Evolutionary conservation across 2,113 vertebrate genomes (phyloP).

Genomic region (Xyrauchen texanus): DNA sequence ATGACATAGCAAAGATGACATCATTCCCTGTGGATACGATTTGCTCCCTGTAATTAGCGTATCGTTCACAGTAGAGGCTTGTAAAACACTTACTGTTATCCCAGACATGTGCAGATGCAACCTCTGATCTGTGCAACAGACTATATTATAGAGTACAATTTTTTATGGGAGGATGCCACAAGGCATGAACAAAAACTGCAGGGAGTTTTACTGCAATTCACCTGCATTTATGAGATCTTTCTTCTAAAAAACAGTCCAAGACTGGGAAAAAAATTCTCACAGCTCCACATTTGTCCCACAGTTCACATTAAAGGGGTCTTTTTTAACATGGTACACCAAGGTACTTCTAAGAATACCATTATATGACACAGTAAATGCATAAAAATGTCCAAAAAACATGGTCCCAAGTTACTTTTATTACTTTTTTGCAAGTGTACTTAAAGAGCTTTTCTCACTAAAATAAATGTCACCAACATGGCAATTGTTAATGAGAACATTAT

Average conservation of each 20-base stretch:
- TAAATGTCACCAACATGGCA: constrained; percentile 21
- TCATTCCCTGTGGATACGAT: constrained; percentile 37
- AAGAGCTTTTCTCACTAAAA: not conserved
- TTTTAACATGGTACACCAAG: no score
- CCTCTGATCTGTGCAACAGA: constrained; percentile 36
- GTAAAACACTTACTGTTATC: constrained; percentile 41
- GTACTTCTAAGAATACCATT: no score
- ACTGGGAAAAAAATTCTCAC: not conserved
- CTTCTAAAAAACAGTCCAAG: not conserved
- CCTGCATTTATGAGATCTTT: constrained; percentile 24
- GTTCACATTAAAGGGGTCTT: not conserved
- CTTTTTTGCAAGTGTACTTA: not conserved
- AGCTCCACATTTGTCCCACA: not conserved
- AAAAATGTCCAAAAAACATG: no score
- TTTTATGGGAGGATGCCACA: constrained; percentile 23
- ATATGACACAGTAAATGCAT: no score
- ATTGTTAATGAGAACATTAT: constrained; percentile 27
- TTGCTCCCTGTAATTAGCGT: constrained; percentile 48
- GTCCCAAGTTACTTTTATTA: no score
- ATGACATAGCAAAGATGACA: constrained; percentile 28
- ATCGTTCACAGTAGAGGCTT: not conserved
- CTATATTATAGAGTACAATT: constrained; percentile 26
- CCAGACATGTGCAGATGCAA: not conserved
- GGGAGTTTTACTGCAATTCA: constrained; percentile 26
- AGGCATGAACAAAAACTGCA: not conserved